Evolutionary conservation across 2,888 invertebrate species (phyloP).

Genomic region (Protonemura montana): DNA sequence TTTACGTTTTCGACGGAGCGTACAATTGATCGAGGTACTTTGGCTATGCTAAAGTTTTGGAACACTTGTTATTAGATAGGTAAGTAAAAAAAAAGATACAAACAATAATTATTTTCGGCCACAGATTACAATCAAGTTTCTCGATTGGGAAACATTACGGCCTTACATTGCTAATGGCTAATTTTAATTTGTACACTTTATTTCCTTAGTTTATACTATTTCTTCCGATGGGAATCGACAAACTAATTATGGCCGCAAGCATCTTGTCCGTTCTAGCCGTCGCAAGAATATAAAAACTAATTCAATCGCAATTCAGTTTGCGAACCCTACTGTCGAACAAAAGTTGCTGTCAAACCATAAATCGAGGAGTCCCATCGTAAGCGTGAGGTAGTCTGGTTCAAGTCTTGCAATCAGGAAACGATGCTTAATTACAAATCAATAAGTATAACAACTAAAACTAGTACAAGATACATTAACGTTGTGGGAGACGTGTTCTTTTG

Average conservation of each 20-base stretch:
- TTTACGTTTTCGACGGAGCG: too few relatives aligned
- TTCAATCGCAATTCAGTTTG: not conserved
- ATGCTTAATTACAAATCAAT: slow-evolving; percentile 22
- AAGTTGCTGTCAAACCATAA: not conserved
- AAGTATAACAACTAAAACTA: slow-evolving; percentile 20
- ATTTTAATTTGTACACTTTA: not conserved
- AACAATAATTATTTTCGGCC: not conserved
- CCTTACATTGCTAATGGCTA: not conserved
- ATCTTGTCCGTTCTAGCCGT: not conserved
- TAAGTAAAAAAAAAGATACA: not conserved
- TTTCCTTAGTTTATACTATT: not conserved
- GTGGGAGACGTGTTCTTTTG: too few relatives aligned
- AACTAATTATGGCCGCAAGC: not conserved
- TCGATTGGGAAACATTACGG: not conserved
- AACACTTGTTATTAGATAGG: not conserved
- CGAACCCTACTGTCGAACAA: not conserved
- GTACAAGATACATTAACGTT: not conserved
- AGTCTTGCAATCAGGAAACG: slow-evolving; percentile 34
- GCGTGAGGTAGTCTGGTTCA: slow-evolving; percentile 30
- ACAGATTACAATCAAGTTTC: not conserved
- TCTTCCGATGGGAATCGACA: not conserved
- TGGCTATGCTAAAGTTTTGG: not conserved
- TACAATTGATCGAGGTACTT: not conserved
- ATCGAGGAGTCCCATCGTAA: not conserved
- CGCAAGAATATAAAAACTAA: not conserved